Evolutionary conservation across 2,113 vertebrate species (phyloP), one percentile per base, ranked within the genome.

Genomic region (Ailuropoda melanoleuca): DNA sequence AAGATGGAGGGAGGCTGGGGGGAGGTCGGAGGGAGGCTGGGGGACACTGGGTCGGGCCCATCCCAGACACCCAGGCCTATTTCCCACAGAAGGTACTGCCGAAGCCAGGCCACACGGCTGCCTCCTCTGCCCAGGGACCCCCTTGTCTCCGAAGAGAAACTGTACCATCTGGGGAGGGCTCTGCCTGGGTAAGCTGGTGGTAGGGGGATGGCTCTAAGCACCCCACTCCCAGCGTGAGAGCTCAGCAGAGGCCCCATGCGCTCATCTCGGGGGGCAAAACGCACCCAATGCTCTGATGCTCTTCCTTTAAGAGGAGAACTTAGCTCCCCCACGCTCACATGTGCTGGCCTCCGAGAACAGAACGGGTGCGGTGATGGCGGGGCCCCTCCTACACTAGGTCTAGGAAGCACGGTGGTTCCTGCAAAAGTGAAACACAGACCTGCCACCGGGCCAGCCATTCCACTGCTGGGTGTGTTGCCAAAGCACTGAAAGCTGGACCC

Each of bases 381-480:
- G 24, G 15, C 26, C 12, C 46, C 14, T 29, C 58, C 24, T 7
- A 12, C 10, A 55, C 48, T 3, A 18, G 17, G 24, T 5, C 58
- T 5, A n/a, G 24, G 60, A 48, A 31, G 53, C 56, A 7, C 0
- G 4, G 39, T 0, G 17, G 17, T 39, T 29, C 37, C 18, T 17
- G 13, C 43, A 10, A 3, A 46, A 26, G 29, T 4, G 7, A 56
- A 29, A 5, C 21, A 17, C 10, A 37, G 31, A 83, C 62, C 14
- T 7, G 62, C 62, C 29, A 17, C 4, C 3, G 3, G n/a, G 58
- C 21, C 72, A 11, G 13, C 58, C 4, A 10, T 4, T 12, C n/a
- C n/a, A 3, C 37, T 4, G 12, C 1, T 0, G 15, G n/a, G 53
- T 2, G 3, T n/a, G 70, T 39, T 4, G 24, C 1, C 43, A 62